These are phyloP conservation scores for Cremastobaeus sp. DNA, from an alignment of 2,888 invertebrate genomes.

Conservation along the genomic window DNA sequence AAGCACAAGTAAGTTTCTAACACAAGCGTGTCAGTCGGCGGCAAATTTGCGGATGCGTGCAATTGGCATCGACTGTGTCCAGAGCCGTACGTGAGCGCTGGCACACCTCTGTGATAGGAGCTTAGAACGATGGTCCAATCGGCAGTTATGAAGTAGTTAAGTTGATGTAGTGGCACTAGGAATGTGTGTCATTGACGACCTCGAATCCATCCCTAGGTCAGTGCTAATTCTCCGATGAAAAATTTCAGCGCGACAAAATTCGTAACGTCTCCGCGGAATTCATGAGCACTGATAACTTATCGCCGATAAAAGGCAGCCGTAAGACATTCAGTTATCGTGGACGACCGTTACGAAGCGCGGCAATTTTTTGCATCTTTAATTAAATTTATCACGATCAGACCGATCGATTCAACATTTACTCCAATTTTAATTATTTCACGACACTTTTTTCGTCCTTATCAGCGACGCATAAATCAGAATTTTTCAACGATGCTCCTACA, in stretches of 20 bases:
- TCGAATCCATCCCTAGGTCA: slow-evolving; percentile 75
- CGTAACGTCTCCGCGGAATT: slow-evolving; percentile 26
- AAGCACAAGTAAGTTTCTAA: slow-evolving; percentile 71
- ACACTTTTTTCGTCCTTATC: slow-evolving; percentile 19
- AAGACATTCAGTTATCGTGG: slow-evolving; percentile 44
- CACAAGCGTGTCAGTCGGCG: slow-evolving; percentile 76
- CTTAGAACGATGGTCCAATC: slow-evolving; percentile 66
- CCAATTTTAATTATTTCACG: slow-evolving; percentile 46
- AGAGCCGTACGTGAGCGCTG: slow-evolving; percentile 50
- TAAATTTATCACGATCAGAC: slow-evolving; percentile 33
- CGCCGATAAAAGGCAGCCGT: slow-evolving; percentile 38
- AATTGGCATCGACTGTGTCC: slow-evolving; percentile 72
- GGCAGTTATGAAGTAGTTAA: slow-evolving; percentile 73
- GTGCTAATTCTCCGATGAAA: slow-evolving; percentile 69
- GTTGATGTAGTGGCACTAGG: slow-evolving; percentile 72
- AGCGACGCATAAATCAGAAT: slow-evolving; percentile 10
- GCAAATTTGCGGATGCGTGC: slow-evolving; percentile 78
- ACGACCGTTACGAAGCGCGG: slow-evolving; percentile 36
- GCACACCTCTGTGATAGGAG: slow-evolving; percentile 42
- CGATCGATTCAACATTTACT: slow-evolving; percentile 33
- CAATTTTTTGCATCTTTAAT: slow-evolving; percentile 42
- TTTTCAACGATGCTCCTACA: slow-evolving; percentile 20
- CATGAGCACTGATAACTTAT: slow-evolving; percentile 36
- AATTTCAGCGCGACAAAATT: slow-evolving; percentile 33
- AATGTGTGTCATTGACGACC: slow-evolving; percentile 75